Base-by-base conservation (phyloP, 2,113 vertebrate genomes). In the Xiphophorus hellerii region DNA sequence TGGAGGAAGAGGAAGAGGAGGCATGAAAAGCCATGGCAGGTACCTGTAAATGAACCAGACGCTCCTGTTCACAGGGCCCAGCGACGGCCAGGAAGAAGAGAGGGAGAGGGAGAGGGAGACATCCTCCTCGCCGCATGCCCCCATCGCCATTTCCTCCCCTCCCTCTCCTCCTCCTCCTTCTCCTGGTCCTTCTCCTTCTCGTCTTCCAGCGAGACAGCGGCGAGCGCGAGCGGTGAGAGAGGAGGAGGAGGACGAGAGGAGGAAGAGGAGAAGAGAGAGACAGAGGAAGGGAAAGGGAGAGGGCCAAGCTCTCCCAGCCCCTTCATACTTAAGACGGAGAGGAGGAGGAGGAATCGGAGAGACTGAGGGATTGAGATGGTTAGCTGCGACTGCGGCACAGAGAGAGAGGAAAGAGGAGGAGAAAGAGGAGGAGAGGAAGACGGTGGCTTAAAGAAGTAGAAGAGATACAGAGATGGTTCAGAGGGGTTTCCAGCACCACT, bases 41-140 rank as follows among this genome's bases (percentile, higher is more conserved):
- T 97, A 97, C 96, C 96, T 97, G 96, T 97, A 97, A 92, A 97
- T 97, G 94, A 97, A 97, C 96, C 96, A 97, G 94, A 97, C 93
- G 93, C 96, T 97, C 93, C 95, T 93, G 91, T 96, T 95, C 93
- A 95, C 92, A 89, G 96, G 96, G 90, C 96, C 96, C 88, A 97
- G 93, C 87, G 95, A 96, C 71, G 96, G 96, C 96, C 96, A 97
- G 93, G 96, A 96, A 92, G 96, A 96, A 90, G 96, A 97, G 89
- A 96, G 95, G 90, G 95, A 95, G 92, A 93, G 92, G 89, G 93
- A 91, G 94, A 92, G 94, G 91, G 94, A 93, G 91, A 93, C 87
- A 93, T 94, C 93, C 91, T 95, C 94, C 90, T 93, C 93, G 92
- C 92, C 90, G 91, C 92, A 92, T 93, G 91, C 94, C 93, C 93